Evolutionary conservation across 2,797 vertebrate species (phyloP).

Genomic region (Gallinago stenura): DNA sequence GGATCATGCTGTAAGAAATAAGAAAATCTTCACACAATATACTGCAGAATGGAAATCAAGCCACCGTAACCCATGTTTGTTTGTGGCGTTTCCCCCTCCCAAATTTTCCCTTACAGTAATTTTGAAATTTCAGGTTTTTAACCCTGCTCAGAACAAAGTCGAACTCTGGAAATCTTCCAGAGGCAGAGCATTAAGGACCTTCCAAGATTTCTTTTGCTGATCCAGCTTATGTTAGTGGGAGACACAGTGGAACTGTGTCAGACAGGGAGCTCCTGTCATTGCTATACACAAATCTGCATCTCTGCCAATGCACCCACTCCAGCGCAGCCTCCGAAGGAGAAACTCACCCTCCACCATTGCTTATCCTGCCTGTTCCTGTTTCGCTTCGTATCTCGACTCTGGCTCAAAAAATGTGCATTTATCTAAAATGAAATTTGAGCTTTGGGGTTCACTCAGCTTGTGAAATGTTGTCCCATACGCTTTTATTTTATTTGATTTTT

Average conservation of each 20-base stretch:
- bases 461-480: not conserved
- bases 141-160: not conserved
- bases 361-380: conserved; percentile 9
- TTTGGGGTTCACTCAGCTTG: not conserved
- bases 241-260: not conserved
- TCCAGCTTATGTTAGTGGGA: not conserved
- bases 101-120: not conserved
- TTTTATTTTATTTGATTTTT: not conserved
- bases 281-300: not conserved
- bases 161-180: not conserved
- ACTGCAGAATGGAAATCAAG: not conserved
- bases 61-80: not conserved
- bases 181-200: not conserved
- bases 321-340: not conserved
- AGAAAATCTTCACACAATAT: not conserved
- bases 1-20: not conserved
- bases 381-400: not conserved
- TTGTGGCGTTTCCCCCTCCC: not conserved
- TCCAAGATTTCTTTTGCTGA: not conserved
- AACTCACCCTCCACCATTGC: not conserved
- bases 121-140: not conserved
- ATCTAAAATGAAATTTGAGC: not conserved
- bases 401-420: not conserved
- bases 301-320: not conserved
- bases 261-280: not conserved